These are phyloP conservation scores for Dromococcyx pavoninus DNA, from an alignment of 2,797 vertebrate genomes.

Conservation along the genomic window DNA sequence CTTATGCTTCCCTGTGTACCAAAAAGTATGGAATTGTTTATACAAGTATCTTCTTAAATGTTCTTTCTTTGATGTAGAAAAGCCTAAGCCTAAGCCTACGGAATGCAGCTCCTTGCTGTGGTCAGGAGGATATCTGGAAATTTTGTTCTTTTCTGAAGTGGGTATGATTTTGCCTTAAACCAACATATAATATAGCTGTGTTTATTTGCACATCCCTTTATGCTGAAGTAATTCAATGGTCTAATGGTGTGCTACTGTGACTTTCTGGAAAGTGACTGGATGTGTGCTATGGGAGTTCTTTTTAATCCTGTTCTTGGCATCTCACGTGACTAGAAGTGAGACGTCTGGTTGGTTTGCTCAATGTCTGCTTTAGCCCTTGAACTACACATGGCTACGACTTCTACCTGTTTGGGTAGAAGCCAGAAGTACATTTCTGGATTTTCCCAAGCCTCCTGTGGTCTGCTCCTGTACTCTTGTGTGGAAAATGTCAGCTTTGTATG, in stretches of 20 bases:
- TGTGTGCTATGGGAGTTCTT: neutral
- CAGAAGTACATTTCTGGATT: neutral
- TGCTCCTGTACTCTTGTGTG: neutral
- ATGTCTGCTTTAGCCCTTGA: neutral
- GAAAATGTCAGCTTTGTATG: neutral
- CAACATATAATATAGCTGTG: neutral
- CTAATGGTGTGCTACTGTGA: neutral
- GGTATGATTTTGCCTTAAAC: neutral
- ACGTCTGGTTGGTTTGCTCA: neutral
- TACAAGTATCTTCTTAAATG: neutral
- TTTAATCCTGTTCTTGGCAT: neutral
- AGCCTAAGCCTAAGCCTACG: neutral
- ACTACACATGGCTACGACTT: neutral
- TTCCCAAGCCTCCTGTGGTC: neutral
- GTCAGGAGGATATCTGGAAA: neutral
- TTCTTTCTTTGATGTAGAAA: neutral
- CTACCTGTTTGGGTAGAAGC: neutral
- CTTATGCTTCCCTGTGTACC: neutral
- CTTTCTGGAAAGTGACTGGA: neutral
- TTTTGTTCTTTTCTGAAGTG: neutral
- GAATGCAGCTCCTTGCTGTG: neutral
- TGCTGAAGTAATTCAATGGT: neutral
- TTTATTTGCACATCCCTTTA: neutral
- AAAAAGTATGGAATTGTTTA: neutral
- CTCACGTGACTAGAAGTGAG: fast-evolving